These are phyloP conservation scores for Telmatherina bonti DNA, from an alignment of 2,797 vertebrate genomes.

Conservation along the genomic window DNA sequence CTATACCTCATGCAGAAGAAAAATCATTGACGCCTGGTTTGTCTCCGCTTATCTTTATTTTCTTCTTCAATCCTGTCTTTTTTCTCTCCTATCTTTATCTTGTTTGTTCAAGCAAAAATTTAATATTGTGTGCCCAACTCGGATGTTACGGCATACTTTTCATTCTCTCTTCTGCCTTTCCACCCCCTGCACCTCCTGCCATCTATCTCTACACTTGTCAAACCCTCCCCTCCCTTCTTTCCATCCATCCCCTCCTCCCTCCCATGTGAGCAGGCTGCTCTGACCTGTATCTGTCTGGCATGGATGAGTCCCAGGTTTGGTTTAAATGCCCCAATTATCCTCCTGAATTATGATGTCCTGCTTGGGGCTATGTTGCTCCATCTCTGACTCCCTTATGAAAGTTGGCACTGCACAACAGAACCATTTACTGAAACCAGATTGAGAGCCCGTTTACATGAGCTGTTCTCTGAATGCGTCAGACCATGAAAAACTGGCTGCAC, in stretches of 20 bases:
- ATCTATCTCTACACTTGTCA: constrained; percentile 50
- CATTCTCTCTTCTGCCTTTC: constrained; percentile 17
- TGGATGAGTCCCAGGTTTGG: constrained; percentile 77
- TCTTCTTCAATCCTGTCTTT: too few species aligned
- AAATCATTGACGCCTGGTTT: constrained; percentile 55
- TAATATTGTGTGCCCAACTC: constrained; percentile 11
- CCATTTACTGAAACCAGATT: constrained; percentile 72
- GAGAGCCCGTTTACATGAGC: constrained; percentile 59
- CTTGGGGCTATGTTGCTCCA: constrained; percentile 55
- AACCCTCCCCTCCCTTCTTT: constrained; percentile 40
- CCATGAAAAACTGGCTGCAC: constrained; percentile 25
- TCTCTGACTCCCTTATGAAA: constrained; percentile 72
- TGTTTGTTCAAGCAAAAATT: constrained; percentile 15
- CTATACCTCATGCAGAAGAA: constrained; percentile 34
- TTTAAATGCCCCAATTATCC: constrained; percentile 83
- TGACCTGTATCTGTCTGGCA: constrained; percentile 82
- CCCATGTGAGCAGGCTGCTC: constrained; percentile 60
- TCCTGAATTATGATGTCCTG: constrained; percentile 81
- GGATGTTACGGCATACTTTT: constrained; percentile 31
- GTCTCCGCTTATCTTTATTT: too few species aligned
- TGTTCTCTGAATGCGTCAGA: constrained; percentile 34
- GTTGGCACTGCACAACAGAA: constrained; percentile 68
- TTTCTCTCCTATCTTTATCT: too few species aligned
- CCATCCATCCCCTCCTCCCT: constrained; percentile 53
- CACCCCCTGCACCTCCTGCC: constrained; percentile 16